Conservation (phyloP, 2,888 invertebrate genomes). For the Elegia similella region DNA sequence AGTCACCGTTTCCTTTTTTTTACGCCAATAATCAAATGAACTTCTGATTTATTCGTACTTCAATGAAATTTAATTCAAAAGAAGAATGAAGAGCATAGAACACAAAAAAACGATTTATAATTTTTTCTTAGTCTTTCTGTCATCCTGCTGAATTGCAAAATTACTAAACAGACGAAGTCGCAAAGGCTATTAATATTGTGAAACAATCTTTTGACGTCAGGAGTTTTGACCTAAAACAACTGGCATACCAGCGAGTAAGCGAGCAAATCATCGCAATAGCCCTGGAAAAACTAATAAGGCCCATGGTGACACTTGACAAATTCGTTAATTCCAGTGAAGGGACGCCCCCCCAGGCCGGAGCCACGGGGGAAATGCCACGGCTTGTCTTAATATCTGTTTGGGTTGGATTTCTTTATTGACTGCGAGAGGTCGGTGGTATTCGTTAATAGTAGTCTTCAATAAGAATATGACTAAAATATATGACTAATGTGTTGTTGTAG, state of each 20-base stretch:
- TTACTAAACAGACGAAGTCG: too few species aligned
- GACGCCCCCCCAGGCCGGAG: not conserved
- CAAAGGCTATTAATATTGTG: too few species aligned
- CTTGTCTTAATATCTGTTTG: constrained; percentile 8
- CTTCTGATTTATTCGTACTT: too few species aligned
- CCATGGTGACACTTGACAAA: constrained; percentile 76
- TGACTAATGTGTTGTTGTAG: too few species aligned
- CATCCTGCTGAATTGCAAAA: too few species aligned
- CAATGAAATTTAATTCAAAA: too few species aligned
- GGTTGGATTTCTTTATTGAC: constrained; percentile 1
- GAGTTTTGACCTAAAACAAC: not conserved
- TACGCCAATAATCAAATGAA: too few species aligned
- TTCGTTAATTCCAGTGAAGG: constrained; percentile 64
- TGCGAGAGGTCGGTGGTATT: not conserved
- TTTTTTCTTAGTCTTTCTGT: too few species aligned
- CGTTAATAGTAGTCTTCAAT: not conserved
- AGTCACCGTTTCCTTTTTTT: too few species aligned
- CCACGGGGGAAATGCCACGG: not conserved
- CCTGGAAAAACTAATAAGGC: constrained; percentile 72
- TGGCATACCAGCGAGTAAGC: constrained; percentile 43
- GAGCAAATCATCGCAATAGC: constrained; percentile 48
- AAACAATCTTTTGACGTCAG: not conserved
- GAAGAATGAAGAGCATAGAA: too few species aligned
- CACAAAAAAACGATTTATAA: too few species aligned
- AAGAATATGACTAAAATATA: too few species aligned